Conservation (phyloP, 2,113 vertebrate genomes). For the Picathartes gymnocephalus region DNA sequence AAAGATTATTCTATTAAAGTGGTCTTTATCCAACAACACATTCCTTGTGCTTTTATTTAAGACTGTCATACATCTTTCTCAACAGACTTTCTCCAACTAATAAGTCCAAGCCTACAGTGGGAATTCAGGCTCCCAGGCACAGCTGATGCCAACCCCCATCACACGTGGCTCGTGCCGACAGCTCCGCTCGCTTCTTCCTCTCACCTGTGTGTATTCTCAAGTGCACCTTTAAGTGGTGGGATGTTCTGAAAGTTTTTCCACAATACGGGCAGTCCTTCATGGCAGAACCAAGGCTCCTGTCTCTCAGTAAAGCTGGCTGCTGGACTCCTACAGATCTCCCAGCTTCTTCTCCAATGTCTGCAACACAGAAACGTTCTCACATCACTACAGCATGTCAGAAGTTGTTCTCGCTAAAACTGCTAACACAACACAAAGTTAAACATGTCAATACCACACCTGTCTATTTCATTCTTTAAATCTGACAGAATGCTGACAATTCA, state of each 20-base stretch:
- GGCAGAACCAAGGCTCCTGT: constrained; percentile 88
- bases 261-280: constrained; percentile 99
- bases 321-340: constrained; percentile 83
- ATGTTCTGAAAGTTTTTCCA: constrained; percentile 97
- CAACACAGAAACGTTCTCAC: constrained; percentile 84
- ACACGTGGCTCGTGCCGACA: not conserved
- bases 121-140: not conserved
- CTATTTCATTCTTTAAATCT: constrained; percentile 81
- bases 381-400: constrained; percentile 85
- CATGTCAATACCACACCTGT: constrained; percentile 84
- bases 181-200: not conserved
- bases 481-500: constrained; percentile 98
- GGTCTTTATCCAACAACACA: constrained; percentile 61
- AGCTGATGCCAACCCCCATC: not conserved
- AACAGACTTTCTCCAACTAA: constrained; percentile 34
- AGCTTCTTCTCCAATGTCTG: constrained; percentile 95
- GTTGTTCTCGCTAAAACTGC: constrained; percentile 82
- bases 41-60: constrained; percentile 61
- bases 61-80: constrained; percentile 46
- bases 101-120: not conserved
- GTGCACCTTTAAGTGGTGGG: constrained; percentile 98
- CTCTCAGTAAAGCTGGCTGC: constrained; percentile 86
- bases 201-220: constrained; percentile 99
- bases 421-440: constrained; percentile 88
- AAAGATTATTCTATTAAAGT: constrained; percentile 61